These are phyloP conservation scores for Drosophila novamexicana DNA, from an alignment of 1,140 invertebrate genomes.

Conservation along the genomic window DNA sequence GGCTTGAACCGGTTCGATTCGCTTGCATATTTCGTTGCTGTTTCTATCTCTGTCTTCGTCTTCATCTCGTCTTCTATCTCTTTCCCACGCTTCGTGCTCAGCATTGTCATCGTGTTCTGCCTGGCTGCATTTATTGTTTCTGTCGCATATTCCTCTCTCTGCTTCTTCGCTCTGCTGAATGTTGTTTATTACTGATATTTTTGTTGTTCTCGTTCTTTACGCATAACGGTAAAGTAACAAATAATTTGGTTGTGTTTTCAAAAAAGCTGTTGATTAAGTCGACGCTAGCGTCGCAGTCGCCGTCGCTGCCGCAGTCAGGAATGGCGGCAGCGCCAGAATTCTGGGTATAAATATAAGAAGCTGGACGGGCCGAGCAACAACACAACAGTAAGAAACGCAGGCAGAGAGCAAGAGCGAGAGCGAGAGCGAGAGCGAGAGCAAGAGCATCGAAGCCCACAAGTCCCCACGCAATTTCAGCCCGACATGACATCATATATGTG, in stretches of 20 bases:
- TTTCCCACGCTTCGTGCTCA: not conserved
- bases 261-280: conserved; percentile 57
- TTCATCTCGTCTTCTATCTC: not conserved
- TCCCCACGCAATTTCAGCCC: conserved; percentile 39
- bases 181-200: conserved; percentile 3
- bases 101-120: not conserved
- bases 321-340: conserved; percentile 12
- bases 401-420: not conserved
- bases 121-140: not conserved
- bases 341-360: conserved; percentile 70
- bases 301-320: not conserved
- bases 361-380: conserved; percentile 18
- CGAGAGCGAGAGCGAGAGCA: not conserved
- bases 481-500: conserved; percentile 35
- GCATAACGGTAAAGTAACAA: conserved; percentile 37
- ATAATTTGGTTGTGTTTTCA: conserved; percentile 1
- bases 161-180: not conserved
- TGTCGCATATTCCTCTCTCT: not conserved
- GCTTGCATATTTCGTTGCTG: too few species aligned
- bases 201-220: conserved; percentile 22
- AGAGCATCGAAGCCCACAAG: conserved; percentile 14
- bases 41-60: too few species aligned
- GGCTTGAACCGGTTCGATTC: too few species aligned
- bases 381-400: conserved; percentile 3
- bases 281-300: conserved; percentile 33